Base-by-base conservation (phyloP, 2,113 vertebrate species). In the Bungarus multicinctus region DNA sequence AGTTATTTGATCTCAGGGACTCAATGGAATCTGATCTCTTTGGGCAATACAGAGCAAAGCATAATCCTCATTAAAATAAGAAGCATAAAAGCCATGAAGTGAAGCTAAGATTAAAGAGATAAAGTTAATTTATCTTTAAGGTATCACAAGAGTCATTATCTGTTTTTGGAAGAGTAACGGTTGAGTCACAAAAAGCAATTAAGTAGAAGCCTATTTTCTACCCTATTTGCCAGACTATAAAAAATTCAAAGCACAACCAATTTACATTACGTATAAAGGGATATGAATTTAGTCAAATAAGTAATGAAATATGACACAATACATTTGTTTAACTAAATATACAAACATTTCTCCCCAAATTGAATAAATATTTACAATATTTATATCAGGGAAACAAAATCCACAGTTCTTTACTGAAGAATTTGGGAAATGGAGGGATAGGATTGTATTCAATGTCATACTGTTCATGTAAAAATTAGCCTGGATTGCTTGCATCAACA, bases 11-110 rank as follows among this genome's bases (percentile, higher is more conserved):
- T 90, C 52, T 89, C 94, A 96, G 96, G 94, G 94, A 91, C 93
- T 89, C 93, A 81, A 93, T 86, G 88, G 94, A 96, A 95, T 87
- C 4, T 94, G 94, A 96, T 91, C 93, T 94, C 69, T 95, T 88
- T 91, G 94, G 92, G 92, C 3, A 45, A 96, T 93, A 92, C 1
- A 93, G 93, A 93, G 93, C 90, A 87, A 94, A 94, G 90, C 7
- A 52, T 25, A 64, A 58, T 27, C 81, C 81, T 87, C 90, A 92
- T 94, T 57, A 4, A 92, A 92, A 94, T 30, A 69, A 92, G 60
- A n/a, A 10, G 23, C 69, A 39, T 23, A 16, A 91, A 91, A 86
- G 47, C 34, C 25, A 45, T 45, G 47, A 52, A 45, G 14, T 57
- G 47, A 87, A 88, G 30, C n/a, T 53, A 43, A 50, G 47, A 39